Percentiles rank a stretch among this genome's conserved stretches.
Evolutionary conservation across 2,888 invertebrate genomes (phyloP).

Genomic region (Drosophila gaucha): DNA sequence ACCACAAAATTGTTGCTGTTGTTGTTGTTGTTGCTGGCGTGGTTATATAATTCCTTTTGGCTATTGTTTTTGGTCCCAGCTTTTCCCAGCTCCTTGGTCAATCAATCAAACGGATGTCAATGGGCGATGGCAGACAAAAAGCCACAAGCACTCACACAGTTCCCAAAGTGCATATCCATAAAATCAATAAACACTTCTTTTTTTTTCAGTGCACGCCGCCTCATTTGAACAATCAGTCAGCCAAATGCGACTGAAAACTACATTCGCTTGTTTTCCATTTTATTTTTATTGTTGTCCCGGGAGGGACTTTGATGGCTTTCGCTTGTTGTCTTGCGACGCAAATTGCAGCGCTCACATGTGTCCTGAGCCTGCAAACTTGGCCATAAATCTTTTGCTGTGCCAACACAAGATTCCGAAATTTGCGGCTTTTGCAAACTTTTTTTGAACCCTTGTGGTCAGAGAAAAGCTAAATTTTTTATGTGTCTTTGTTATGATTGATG

Average conservation of each 20-base stretch:
- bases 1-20: not conserved
- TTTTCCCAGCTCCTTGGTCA: slow-evolving; percentile 4
- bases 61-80: not conserved
- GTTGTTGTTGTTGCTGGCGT: not conserved
- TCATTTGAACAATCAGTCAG: slow-evolving; percentile 61
- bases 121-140: slow-evolving; percentile 9
- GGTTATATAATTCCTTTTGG: not conserved
- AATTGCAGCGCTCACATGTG: slow-evolving; percentile 46
- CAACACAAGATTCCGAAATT: slow-evolving; percentile 17
- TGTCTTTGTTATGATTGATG: slow-evolving; percentile 41
- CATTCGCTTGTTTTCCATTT: slow-evolving; percentile 39
- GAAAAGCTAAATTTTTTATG: slow-evolving; percentile 10
- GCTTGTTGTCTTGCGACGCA: slow-evolving; percentile 22
- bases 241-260: slow-evolving; percentile 52
- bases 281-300: slow-evolving; percentile 26
- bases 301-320: slow-evolving; percentile 15
- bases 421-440: slow-evolving; percentile 7
- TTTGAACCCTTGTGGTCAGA: slow-evolving; percentile 4
- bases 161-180: slow-evolving; percentile 22
- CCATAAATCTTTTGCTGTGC: slow-evolving; percentile 42
- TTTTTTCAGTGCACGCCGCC: slow-evolving; percentile 9
- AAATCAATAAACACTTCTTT: slow-evolving; percentile 56
- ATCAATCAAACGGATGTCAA: slow-evolving; percentile 58
- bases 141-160: not conserved
- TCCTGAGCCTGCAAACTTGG: slow-evolving; percentile 21